Evolutionary conservation across 2,888 invertebrate species (phyloP).

Genomic region (Volucella zonaria): DNA sequence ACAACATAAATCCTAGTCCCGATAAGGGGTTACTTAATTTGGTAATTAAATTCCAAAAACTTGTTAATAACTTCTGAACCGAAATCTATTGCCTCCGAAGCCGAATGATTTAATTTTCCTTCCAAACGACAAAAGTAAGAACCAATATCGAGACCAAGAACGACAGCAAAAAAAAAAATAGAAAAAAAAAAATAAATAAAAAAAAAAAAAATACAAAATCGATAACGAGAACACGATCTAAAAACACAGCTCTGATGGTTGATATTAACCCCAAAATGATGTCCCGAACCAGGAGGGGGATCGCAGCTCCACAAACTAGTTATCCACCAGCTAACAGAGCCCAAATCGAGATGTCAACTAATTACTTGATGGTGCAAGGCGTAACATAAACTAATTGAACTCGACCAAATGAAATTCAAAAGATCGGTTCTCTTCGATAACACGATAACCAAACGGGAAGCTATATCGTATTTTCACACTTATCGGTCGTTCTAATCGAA

Average conservation of each 20-base stretch:
- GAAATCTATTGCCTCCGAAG: conserved; percentile 29
- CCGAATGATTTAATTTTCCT: conserved; percentile 65
- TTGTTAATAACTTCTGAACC: conserved; percentile 66
- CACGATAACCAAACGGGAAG: conserved; percentile 57
- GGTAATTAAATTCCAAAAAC: conserved; percentile 68
- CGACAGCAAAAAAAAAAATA: background rate
- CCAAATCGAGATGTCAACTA: conserved; percentile 72
- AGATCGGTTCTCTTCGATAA: conserved; percentile 53
- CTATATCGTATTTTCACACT: conserved; percentile 74
- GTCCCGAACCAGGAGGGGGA: conserved; percentile 6
- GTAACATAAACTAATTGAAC: conserved; percentile 73
- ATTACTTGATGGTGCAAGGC: conserved; percentile 69
- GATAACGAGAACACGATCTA: no score
- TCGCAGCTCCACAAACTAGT: conserved; percentile 47
- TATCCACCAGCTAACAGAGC: conserved; percentile 26
- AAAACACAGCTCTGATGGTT: conserved; percentile 34
- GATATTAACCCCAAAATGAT: conserved; percentile 59
- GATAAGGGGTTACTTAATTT: conserved; percentile 64
- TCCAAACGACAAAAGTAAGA: conserved; percentile 26
- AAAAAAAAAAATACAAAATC: conserved; percentile 20
- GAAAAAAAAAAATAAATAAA: conserved; percentile 31
- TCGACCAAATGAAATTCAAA: conserved; percentile 69
- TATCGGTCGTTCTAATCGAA: conserved; percentile 71
- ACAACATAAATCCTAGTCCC: conserved; percentile 53
- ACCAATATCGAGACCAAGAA: conserved; percentile 1